Percentiles rank a stretch among this genome's conserved stretches.
These are phyloP conservation scores for Anniella stebbinsi DNA, from an alignment of 2,797 vertebrate genomes.

Conservation along the genomic window DNA sequence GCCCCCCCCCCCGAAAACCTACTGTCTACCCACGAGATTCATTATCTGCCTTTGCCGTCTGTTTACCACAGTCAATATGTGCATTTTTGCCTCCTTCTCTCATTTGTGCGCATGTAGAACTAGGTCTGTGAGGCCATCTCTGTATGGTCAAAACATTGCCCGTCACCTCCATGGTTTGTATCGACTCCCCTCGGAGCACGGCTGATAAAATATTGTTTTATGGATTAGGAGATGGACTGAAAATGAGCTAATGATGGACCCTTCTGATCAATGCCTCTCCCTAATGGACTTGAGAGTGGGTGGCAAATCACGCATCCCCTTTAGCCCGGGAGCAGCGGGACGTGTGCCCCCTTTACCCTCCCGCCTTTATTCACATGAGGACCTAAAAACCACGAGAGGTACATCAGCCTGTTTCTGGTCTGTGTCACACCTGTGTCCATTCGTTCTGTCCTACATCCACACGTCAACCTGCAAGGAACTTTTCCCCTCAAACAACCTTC, in stretches of 20 bases:
- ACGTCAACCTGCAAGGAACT: too few relatives aligned
- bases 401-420: too few relatives aligned
- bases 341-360: too few relatives aligned
- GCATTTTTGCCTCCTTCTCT: not conserved
- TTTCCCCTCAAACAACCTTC: too few relatives aligned
- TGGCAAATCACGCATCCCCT: not conserved
- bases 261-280: slow-evolving; percentile 23
- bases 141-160: not conserved
- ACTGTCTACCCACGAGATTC: too few relatives aligned
- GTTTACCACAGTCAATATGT: not conserved
- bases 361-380: too few relatives aligned
- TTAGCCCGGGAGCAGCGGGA: not conserved
- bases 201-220: slow-evolving; percentile 40
- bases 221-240: slow-evolving; percentile 40
- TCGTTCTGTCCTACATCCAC: too few relatives aligned
- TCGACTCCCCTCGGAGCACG: not conserved
- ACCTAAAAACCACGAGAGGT: too few relatives aligned
- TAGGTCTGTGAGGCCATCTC: not conserved
- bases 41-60: not conserved
- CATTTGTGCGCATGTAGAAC: accelerated
- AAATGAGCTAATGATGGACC: slow-evolving; percentile 48
- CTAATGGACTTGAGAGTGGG: slow-evolving; percentile 10
- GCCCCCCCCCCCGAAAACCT: too few relatives aligned
- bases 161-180: not conserved
- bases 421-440: too few relatives aligned